phyloP scores from a whole-genome alignment of 2,888 invertebrate species.

The Perdita meconis region DNA sequence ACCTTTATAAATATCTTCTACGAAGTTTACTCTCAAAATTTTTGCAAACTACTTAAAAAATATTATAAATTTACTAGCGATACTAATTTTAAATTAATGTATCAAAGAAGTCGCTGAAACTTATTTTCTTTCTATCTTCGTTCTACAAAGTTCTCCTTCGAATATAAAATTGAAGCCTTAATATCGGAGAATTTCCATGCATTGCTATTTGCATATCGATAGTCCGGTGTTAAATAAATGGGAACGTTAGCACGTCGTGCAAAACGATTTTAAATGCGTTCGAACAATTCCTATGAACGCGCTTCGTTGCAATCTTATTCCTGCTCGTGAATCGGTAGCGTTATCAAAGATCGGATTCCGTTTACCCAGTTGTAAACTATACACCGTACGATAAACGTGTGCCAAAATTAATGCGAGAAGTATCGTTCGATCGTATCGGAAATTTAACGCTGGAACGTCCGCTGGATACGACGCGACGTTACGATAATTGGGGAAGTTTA shows the following conservation, averaged over 20 bases:
- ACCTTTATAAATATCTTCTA: no score
- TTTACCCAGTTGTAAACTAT: constrained; percentile 26
- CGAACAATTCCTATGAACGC: constrained; percentile 3
- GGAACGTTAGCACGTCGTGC: constrained; percentile 28
- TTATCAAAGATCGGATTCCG: constrained; percentile 26
- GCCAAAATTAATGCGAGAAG: constrained; percentile 29
- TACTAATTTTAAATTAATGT: no score
- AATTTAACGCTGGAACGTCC: constrained; percentile 13
- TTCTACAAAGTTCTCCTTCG: not conserved
- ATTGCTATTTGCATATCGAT: constrained; percentile 33
- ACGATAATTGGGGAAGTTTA: not conserved
- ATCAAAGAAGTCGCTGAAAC: no score
- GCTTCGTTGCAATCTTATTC: constrained; percentile 3
- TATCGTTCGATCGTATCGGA: constrained; percentile 13
- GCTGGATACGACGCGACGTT: not conserved
- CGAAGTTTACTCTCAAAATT: no score
- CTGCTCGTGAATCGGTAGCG: constrained; percentile 12
- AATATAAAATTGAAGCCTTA: constrained; percentile 17
- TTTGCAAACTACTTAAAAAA: no score
- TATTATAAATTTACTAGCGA: no score
- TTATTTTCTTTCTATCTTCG: not conserved
- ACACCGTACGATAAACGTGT: constrained; percentile 9
- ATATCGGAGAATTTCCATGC: constrained; percentile 7
- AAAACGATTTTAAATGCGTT: not conserved
- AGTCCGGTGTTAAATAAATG: constrained; percentile 15